Conservation (phyloP, 2,797 vertebrate genomes). For the Balearica regulorum region DNA sequence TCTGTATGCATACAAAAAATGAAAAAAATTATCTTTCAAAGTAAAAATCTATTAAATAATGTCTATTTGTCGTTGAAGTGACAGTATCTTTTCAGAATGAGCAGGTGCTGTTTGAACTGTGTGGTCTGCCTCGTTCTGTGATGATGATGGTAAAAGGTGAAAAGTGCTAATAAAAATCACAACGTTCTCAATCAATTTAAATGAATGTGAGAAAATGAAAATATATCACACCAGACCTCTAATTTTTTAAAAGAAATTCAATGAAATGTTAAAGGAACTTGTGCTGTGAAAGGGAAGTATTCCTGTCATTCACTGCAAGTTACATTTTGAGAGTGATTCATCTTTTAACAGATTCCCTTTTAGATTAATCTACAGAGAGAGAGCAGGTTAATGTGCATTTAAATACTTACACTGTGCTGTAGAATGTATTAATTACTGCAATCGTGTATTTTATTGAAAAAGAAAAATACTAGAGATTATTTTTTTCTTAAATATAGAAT, state of each 20-base stretch:
- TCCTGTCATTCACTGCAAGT: not conserved
- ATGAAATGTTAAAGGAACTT: not conserved
- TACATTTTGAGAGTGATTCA: not conserved
- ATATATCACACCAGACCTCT: not conserved
- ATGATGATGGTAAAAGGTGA: not conserved
- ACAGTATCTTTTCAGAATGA: conserved; percentile 64
- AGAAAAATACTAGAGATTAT: not conserved
- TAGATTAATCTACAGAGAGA: not conserved
- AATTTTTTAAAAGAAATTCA: conserved; percentile 17
- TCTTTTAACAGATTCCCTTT: not conserved
- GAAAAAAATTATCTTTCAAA: conserved; percentile 28
- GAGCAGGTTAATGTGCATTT: not conserved
- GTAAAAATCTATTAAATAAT: conserved; percentile 71
- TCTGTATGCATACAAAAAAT: conserved; percentile 63
- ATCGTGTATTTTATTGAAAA: not conserved
- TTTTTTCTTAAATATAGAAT: not conserved
- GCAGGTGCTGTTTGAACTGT: conserved; percentile 57
- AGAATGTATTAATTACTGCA: not conserved
- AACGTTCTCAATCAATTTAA: conserved; percentile 46
- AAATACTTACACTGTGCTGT: not conserved
- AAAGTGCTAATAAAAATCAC: conserved; percentile 48
- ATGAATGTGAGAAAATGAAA: conserved; percentile 57
- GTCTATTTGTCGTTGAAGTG: conserved; percentile 71
- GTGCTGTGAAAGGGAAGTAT: not conserved
- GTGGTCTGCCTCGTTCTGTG: not conserved